These are phyloP conservation scores for Antennarius striatus DNA, from an alignment of 2,113 vertebrate species.

Conservation along the genomic window DNA sequence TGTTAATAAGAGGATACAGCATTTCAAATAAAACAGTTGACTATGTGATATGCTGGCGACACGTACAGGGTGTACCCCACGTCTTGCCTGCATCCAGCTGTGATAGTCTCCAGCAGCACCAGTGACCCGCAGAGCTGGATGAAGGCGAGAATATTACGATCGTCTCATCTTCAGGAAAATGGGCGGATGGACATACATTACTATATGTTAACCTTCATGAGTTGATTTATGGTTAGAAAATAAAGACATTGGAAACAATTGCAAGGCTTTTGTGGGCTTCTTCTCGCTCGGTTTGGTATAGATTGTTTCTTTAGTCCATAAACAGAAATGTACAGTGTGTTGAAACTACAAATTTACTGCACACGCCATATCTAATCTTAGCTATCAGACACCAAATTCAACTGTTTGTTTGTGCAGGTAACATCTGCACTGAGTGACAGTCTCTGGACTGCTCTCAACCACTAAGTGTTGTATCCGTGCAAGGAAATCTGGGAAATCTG, in stretches of 20 bases:
- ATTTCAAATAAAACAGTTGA: too few species aligned
- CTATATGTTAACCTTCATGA: too few species aligned
- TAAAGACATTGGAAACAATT: neutral
- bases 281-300: slow-evolving; percentile 4
- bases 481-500: slow-evolving; percentile 79
- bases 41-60: too few species aligned
- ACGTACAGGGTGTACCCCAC: too few species aligned
- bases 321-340: slow-evolving; percentile 29
- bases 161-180: too few species aligned
- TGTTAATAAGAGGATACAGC: too few species aligned
- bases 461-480: slow-evolving; percentile 69
- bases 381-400: slow-evolving; percentile 36
- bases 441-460: slow-evolving; percentile 53
- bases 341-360: slow-evolving; percentile 51
- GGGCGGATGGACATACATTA: too few species aligned
- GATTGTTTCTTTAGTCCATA: slow-evolving; percentile 25
- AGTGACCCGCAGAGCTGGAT: too few species aligned
- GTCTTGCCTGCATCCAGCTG: too few species aligned
- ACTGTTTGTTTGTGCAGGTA: slow-evolving; percentile 32
- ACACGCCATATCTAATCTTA: slow-evolving; percentile 51
- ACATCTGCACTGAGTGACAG: slow-evolving; percentile 66
- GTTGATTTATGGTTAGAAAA: too few species aligned
- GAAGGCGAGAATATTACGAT: too few species aligned
- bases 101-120: too few species aligned
- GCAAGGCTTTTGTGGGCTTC: slow-evolving; percentile 1